Evolutionary conservation across 2,113 vertebrate genomes (phyloP).

Genomic region (Caracal caracal): DNA sequence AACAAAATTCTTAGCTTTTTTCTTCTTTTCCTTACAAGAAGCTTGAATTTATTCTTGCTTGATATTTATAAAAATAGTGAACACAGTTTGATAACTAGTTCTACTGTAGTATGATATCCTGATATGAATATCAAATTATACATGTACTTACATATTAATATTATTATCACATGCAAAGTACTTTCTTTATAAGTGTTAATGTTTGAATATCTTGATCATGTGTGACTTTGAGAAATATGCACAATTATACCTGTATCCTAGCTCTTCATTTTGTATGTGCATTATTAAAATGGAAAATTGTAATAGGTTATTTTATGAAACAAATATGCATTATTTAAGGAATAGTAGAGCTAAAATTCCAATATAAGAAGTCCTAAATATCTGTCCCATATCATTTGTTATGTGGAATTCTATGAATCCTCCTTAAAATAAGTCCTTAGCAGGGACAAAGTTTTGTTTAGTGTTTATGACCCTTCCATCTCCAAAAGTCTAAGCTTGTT

Average conservation of each 20-base stretch:
- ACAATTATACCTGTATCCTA: not conserved
- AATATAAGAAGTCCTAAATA: not conserved
- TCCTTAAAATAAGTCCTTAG: conserved; percentile 5
- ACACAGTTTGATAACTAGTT: not conserved
- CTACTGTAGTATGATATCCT: not conserved
- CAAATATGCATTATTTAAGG: not conserved
- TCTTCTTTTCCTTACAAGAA: conserved; percentile 2
- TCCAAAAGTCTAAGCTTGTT: conserved; percentile 3
- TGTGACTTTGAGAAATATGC: not conserved
- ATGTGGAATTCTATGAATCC: not conserved
- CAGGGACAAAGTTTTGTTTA: not conserved
- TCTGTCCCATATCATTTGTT: not conserved
- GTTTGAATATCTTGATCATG: conserved; percentile 37
- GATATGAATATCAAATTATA: not conserved
- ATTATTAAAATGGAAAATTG: conserved; percentile 30
- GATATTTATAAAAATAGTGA: not conserved
- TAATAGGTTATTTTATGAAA: conserved; percentile 18
- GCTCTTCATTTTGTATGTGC: conserved; percentile 26
- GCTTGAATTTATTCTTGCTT: not conserved
- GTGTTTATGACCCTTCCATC: not conserved
- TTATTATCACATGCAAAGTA: not conserved
- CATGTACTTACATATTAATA: not conserved
- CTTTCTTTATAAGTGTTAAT: not conserved
- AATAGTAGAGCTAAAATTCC: conserved; percentile 2
- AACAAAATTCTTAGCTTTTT: conserved; percentile 13